phyloP scores from a whole-genome alignment of 2,797 vertebrate species.

The Remorina albescens region DNA sequence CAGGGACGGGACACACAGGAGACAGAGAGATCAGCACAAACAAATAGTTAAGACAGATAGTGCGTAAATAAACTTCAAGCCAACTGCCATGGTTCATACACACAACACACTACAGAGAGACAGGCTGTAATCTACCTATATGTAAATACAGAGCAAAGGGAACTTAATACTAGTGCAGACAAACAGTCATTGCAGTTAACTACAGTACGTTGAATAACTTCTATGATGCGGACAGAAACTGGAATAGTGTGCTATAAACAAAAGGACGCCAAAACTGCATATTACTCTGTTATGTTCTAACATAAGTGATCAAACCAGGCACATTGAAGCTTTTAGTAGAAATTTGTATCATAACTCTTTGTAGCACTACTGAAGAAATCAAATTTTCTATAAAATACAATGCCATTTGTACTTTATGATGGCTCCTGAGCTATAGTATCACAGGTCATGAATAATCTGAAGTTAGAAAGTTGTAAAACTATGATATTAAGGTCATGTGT shows the following conservation, averaged over 20 bases:
- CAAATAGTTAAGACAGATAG: constrained; percentile 26
- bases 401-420: neutral
- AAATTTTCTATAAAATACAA: neutral
- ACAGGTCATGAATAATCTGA: neutral
- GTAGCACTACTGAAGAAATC: neutral
- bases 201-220: constrained; percentile 9
- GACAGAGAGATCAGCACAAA: constrained; percentile 50
- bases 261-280: neutral
- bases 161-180: constrained; percentile 31
- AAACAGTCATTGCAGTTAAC: constrained; percentile 25
- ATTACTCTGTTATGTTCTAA: neutral
- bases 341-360: neutral
- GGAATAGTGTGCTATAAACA: constrained; percentile 15
- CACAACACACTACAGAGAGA: constrained; percentile 22
- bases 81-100: constrained; percentile 19
- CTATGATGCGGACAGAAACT: constrained; percentile 26
- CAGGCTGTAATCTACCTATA: constrained; percentile 14
- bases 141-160: constrained; percentile 35
- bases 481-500: neutral
- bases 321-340: neutral
- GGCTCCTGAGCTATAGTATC: neutral
- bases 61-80: constrained; percentile 33
- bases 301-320: neutral
- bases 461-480: too few species aligned
- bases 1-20: constrained; percentile 31